These are phyloP conservation scores for Lipophrys pholis DNA, from an alignment of 2,113 vertebrate genomes.

Conservation along the genomic window DNA sequence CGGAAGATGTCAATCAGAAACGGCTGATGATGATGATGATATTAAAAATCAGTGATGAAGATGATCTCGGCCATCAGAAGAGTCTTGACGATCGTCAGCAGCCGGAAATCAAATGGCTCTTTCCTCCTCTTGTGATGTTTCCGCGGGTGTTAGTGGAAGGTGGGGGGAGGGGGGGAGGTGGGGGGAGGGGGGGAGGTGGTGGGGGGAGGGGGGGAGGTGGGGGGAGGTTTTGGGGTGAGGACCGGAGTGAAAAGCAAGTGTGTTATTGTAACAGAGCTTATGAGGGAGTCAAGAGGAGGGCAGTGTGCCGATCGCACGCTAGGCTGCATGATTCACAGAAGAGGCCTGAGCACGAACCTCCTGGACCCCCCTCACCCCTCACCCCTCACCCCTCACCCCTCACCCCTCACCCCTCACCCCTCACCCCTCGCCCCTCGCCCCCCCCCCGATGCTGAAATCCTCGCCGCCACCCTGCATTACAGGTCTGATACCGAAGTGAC, in stretches of 20 bases:
- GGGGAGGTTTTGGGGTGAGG: slow-evolving; percentile 56
- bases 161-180: slow-evolving; percentile 52
- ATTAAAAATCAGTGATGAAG: slow-evolving; percentile 78
- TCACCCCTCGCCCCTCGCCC: slow-evolving; percentile 44
- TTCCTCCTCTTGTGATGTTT: slow-evolving; percentile 68
- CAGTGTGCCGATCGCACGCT: slow-evolving; percentile 81
- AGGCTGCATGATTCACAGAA: slow-evolving; percentile 69
- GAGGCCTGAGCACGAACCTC: slow-evolving; percentile 52
- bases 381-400: no score
- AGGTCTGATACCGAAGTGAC: slow-evolving; percentile 47
- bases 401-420: slow-evolving; percentile 18
- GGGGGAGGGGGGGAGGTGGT: no score
- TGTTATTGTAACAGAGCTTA: slow-evolving; percentile 84
- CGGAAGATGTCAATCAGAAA: slow-evolving; percentile 80
- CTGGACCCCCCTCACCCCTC: slow-evolving; percentile 20
- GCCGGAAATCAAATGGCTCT: slow-evolving; percentile 62
- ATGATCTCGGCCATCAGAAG: slow-evolving; percentile 80
- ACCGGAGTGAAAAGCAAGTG: slow-evolving; percentile 72
- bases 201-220: no score
- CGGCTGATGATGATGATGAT: slow-evolving; percentile 70
- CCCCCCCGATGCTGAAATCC: slow-evolving; percentile 54
- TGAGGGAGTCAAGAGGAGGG: slow-evolving; percentile 78
- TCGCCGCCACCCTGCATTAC: slow-evolving; percentile 42
- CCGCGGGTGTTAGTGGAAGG: slow-evolving; percentile 39
- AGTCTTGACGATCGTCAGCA: slow-evolving; percentile 58